phyloP scores from a whole-genome alignment of 2,797 vertebrate genomes.

The Sparidentex hasta region DNA sequence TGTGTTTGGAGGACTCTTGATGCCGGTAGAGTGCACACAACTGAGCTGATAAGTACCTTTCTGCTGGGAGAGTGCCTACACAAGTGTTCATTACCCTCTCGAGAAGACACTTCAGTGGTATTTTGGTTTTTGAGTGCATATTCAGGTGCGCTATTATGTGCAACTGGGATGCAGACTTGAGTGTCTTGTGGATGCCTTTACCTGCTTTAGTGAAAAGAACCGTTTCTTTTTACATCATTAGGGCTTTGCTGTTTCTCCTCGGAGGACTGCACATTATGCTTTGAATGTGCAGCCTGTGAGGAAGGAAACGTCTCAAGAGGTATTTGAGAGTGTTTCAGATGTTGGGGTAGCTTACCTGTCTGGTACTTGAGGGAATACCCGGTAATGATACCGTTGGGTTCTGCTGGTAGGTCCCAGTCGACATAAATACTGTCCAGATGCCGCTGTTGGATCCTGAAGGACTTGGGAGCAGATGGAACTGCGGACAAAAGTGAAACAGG shows the following conservation, averaged over 20 bases:
- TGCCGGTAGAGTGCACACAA: slow-evolving; percentile 30
- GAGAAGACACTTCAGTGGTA: slow-evolving; percentile 29
- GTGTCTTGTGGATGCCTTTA: slow-evolving; percentile 9
- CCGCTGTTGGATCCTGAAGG: slow-evolving; percentile 94
- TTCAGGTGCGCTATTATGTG: slow-evolving; percentile 32
- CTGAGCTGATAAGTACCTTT: slow-evolving; percentile 38
- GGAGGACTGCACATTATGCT: not conserved
- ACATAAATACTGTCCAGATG: slow-evolving; percentile 94
- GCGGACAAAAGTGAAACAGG: slow-evolving; percentile 51
- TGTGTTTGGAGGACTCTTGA: slow-evolving; percentile 29
- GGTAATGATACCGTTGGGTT: slow-evolving; percentile 94
- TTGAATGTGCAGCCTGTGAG: not conserved
- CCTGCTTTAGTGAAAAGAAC: slow-evolving; percentile 23
- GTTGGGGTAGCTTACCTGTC: slow-evolving; percentile 83
- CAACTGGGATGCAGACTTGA: slow-evolving; percentile 3
- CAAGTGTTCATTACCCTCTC: slow-evolving; percentile 58
- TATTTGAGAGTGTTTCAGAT: slow-evolving; percentile 26
- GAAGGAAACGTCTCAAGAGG: not conserved
- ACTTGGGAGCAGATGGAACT: slow-evolving; percentile 94
- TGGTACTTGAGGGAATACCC: slow-evolving; percentile 93
- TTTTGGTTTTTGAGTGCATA: slow-evolving; percentile 38
- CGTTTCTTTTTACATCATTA: slow-evolving; percentile 3
- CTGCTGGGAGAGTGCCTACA: slow-evolving; percentile 26
- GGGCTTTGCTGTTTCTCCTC: not conserved
- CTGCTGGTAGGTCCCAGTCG: slow-evolving; percentile 95